A percentile compares a stretch with the other conserved stretches of the same genome.
Conservation (phyloP, 2,888 invertebrate species). For the Cistogaster globosa region DNA sequence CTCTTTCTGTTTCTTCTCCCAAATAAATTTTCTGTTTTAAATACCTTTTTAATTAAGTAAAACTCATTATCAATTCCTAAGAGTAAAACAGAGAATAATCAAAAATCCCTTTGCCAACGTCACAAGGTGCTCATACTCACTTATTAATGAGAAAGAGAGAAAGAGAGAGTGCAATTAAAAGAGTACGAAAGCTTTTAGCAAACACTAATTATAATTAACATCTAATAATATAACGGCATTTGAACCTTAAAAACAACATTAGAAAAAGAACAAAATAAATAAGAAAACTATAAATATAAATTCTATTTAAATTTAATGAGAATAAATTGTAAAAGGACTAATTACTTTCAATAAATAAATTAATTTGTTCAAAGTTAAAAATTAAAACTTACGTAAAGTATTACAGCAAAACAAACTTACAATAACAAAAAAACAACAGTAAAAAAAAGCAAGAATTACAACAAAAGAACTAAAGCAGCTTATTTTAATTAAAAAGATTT, state of each 20-base stretch:
- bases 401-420: background rate
- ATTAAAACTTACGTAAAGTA: background rate
- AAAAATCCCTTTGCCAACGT: background rate
- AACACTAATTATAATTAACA: conserved; percentile 27
- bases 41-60: background rate
- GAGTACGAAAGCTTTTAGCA: background rate
- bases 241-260: conserved; percentile 40
- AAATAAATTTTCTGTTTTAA: too few species aligned
- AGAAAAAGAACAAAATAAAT: too few species aligned
- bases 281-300: conserved; percentile 9
- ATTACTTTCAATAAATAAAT: too few species aligned
- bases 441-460: background rate
- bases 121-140: background rate
- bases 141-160: background rate
- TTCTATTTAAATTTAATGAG: conserved; percentile 7
- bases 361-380: background rate
- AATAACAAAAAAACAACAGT: background rate
- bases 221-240: conserved; percentile 52
- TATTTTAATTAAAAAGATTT: conserved; percentile 37
- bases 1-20: too few species aligned
- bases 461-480: conserved; percentile 29
- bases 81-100: background rate
- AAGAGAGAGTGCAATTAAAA: background rate
- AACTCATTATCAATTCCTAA: background rate
- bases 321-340: conserved; percentile 1